Evolutionary conservation across 2,113 vertebrate genomes (phyloP), one percentile per base, ranked within the genome.

Genomic region (Onychostoma macrolepis): DNA sequence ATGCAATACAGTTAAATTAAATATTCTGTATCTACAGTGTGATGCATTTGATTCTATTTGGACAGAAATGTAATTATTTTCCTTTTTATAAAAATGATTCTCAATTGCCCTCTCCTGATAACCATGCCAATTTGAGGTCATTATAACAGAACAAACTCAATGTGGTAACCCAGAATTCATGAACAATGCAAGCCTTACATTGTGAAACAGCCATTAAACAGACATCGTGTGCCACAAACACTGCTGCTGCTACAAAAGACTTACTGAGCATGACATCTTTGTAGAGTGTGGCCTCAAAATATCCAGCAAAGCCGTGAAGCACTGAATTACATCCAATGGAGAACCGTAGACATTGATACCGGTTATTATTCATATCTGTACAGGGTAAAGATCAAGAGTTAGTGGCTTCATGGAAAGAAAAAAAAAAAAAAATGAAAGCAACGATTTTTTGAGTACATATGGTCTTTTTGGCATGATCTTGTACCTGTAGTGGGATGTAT

Each of bases 251-350:
- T 0, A 21, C 17, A 8, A 3, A 15, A 38, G 21, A 95, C 97
- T 94, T 92, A 98, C 97, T 98, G 80, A 98, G 96, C 21, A 93
- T 97, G 82, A 98, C 96, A 43, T 98, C 96, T 88, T 94, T 96
- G 90, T 98, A 98, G 63, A 98, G 94, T 4, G 96, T 96, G 21
- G 97, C 96, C 91, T 98, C 96, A 83, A 98, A 98, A 93, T 98
- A 98, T 41, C 97, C 97, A 2, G 97, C 97, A 81, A 98, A 98
- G 67, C 97, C 97, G n/a, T 98, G 97, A 28, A 98, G 95, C 45
- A 98, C 97, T 0, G 97, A 95, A 91, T 97, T 97, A 90, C 96
- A 96, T 9, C 92, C 94, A 81, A 97, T 95, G 0, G 93, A 87
- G 92, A 96, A 98, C 43, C 94, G 92, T 90, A 98, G 94, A 86